phyloP scores from a whole-genome alignment of 2,888 invertebrate species.

The Drosophila kokeensis region DNA sequence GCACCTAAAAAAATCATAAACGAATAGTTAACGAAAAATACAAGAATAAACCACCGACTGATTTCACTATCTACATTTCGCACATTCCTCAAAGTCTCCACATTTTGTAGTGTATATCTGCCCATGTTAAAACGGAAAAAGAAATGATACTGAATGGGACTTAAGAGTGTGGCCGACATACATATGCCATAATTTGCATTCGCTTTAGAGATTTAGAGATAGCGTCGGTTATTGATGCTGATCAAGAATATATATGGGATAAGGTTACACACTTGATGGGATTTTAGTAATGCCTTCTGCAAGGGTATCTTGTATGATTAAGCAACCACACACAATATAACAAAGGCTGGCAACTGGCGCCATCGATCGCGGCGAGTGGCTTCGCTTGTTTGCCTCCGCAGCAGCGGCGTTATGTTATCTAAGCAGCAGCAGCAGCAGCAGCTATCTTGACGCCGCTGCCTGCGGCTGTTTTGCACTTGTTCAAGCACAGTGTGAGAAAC shows the following conservation, averaged over 20 bases:
- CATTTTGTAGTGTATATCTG: background rate
- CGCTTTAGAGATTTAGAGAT: background rate
- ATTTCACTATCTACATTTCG: background rate
- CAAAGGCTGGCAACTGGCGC: slow-evolving; percentile 54
- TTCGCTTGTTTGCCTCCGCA: slow-evolving; percentile 46
- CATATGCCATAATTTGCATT: background rate
- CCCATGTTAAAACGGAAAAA: background rate
- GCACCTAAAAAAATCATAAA: slow-evolving; percentile 21
- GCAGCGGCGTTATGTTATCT: slow-evolving; percentile 40
- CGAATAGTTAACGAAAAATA: slow-evolving; percentile 12
- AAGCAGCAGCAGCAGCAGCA: slow-evolving; percentile 24
- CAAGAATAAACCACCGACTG: background rate
- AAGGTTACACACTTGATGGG: background rate
- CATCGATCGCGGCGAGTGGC: slow-evolving; percentile 39
- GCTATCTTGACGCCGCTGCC: background rate
- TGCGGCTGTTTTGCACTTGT: slow-evolving; percentile 33
- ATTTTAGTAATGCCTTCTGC: background rate
- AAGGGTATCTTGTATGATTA: slow-evolving; percentile 4
- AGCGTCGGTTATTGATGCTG: background rate
- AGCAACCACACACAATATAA: slow-evolving; percentile 9
- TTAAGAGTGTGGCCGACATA: background rate
- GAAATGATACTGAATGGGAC: background rate
- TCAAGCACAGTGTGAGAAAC: slow-evolving; percentile 32
- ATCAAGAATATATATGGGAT: background rate
- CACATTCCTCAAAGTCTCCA: background rate